phyloP scores from a whole-genome alignment of 2,797 vertebrate species.

The Austrolebias charrua region DNA sequence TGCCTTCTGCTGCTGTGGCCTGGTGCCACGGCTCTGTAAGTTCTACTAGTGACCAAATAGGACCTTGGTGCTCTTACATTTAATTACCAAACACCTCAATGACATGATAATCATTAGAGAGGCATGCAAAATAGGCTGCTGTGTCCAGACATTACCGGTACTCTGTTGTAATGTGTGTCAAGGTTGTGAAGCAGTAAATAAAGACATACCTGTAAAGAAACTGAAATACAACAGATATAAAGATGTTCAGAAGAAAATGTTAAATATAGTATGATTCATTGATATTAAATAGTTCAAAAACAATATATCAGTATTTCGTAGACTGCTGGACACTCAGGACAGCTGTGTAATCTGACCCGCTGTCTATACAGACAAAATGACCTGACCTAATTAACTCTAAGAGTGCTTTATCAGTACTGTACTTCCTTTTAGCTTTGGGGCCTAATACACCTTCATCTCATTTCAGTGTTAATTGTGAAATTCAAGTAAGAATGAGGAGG shows the following conservation, averaged over 20 bases:
- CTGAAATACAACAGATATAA: not conserved
- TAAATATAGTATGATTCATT: not conserved
- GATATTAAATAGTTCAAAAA: not conserved
- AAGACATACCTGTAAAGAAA: not conserved
- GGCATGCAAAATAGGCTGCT: conserved; percentile 1
- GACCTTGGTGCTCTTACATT: conserved; percentile 27
- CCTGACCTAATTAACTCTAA: no score
- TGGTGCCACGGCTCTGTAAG: conserved; percentile 27
- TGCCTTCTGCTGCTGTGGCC: conserved; percentile 9
- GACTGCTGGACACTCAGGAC: no score
- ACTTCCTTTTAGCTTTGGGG: no score
- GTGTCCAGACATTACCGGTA: not conserved
- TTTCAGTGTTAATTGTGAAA: no score
- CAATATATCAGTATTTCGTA: no score
- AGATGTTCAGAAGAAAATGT: not conserved
- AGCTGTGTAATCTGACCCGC: no score
- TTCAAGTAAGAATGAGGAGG: no score
- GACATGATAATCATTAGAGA: conserved; percentile 24
- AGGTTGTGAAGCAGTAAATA: not conserved
- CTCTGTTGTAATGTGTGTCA: not conserved
- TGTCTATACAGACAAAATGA: no score
- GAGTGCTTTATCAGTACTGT: no score
- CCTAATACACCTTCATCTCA: no score
- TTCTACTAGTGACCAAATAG: conserved; percentile 23
- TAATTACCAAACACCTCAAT: conserved; percentile 38